Evolutionary conservation across 2,113 vertebrate genomes (phyloP).

Genomic region (Thamnaconus septentrionalis): DNA sequence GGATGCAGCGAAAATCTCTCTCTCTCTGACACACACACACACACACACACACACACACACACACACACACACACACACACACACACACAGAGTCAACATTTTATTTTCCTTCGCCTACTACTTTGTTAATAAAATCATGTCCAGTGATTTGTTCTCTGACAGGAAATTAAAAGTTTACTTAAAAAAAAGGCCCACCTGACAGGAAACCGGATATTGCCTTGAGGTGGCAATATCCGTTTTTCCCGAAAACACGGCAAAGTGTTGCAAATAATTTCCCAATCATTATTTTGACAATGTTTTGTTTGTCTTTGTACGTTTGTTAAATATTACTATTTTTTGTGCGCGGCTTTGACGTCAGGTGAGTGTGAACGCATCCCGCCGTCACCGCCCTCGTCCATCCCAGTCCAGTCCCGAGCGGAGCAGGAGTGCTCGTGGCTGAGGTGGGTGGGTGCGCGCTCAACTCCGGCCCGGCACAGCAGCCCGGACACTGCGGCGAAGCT

Average conservation of each 20-base stretch:
- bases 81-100: no score
- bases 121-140: no score
- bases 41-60: no score
- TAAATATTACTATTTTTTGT: neutral
- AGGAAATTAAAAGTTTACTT: no score
- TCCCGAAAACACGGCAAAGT: no score
- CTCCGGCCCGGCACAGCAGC: slow-evolving; percentile 13
- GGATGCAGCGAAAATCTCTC: neutral
- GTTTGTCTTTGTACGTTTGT: neutral
- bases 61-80: no score
- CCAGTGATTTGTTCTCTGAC: no score
- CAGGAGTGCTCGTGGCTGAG: slow-evolving; percentile 24
- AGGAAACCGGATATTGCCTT: no score
- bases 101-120: no score
- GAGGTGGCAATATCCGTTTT: no score
- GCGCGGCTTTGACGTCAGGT: slow-evolving; percentile 60
- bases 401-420: slow-evolving; percentile 25
- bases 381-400: neutral
- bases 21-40: no score
- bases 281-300: neutral
- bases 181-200: no score
- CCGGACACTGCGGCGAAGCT: slow-evolving; percentile 71
- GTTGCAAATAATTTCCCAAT: neutral
- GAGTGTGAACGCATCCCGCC: slow-evolving; percentile 5
- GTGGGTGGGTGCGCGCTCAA: slow-evolving; percentile 41